Conservation (phyloP, 92 coral and sea anemone genomes). For the Phenganax marumi region DNA sequence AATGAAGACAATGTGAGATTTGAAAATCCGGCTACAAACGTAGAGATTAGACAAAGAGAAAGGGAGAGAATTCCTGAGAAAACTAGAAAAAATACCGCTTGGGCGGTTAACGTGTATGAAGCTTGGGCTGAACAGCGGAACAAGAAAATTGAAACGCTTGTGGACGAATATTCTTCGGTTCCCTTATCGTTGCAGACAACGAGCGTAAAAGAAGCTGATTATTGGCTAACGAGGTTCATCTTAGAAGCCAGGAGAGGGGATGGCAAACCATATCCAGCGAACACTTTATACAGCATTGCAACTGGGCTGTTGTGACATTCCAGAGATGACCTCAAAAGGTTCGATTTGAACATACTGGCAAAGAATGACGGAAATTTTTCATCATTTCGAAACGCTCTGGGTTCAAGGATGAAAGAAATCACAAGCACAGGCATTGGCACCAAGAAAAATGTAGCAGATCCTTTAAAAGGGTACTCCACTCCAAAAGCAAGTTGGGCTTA, state of each 20-base stretch:
- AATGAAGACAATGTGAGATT: not conserved
- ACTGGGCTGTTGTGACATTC: conserved; percentile 39
- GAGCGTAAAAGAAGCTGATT: not conserved
- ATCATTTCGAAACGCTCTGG: conserved; percentile 40
- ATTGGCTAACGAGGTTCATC: conserved; percentile 14
- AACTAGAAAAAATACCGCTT: conserved; percentile 15
- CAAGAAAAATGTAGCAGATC: conserved; percentile 32
- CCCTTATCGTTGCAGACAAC: not conserved
- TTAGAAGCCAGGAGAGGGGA: conserved; percentile 36
- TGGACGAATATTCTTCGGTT: conserved; percentile 7
- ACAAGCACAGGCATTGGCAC: conserved; percentile 41
- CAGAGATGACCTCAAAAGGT: conserved; percentile 9
- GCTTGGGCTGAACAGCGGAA: conserved; percentile 12
- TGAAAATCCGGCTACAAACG: conserved; percentile 5
- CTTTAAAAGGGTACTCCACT: no score
- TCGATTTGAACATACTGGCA: conserved; percentile 15
- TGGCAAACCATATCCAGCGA: conserved; percentile 33
- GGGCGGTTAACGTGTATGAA: conserved; percentile 14
- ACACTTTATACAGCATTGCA: conserved; percentile 23
- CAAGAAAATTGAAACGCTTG: not conserved
- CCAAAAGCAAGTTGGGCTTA: no score
- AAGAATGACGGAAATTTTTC: conserved; percentile 11
- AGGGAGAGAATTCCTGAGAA: conserved; percentile 29
- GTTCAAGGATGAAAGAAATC: conserved; percentile 49
- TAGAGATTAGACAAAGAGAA: conserved; percentile 12